phyloP scores from a whole-genome alignment of 2,888 invertebrate genomes.

The Ennomos quercinarius region DNA sequence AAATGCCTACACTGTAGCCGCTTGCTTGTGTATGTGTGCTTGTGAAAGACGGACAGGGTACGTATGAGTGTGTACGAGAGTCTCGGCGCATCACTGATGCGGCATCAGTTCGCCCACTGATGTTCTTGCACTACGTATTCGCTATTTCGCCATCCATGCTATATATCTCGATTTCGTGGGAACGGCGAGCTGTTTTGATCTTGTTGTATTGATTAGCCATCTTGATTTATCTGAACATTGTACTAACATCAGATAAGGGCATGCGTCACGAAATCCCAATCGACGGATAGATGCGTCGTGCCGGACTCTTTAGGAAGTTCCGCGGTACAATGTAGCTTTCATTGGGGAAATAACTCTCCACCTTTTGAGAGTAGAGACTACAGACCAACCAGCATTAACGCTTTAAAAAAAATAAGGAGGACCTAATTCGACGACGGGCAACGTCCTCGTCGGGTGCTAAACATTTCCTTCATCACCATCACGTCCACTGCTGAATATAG shows the following conservation, averaged over 20 bases:
- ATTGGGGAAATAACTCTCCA: conserved; percentile 9
- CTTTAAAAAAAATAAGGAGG: too few species aligned
- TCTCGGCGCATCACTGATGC: too few species aligned
- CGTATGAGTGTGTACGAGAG: too few species aligned
- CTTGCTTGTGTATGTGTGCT: too few species aligned
- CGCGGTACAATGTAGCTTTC: conserved; percentile 15
- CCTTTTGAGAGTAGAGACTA: too few species aligned
- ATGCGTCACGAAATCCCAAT: conserved; percentile 57
- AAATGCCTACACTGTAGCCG: too few species aligned
- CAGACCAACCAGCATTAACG: too few species aligned
- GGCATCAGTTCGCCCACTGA: conserved; percentile 8
- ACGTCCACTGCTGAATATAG: too few species aligned
- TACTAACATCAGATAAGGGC: conserved; percentile 60
- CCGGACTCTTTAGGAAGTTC: conserved; percentile 22
- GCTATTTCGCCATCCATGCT: conserved; percentile 56
- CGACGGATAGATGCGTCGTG: conserved; percentile 32
- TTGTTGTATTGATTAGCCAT: conserved; percentile 60
- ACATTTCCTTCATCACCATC: too few species aligned
- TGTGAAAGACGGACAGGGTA: too few species aligned
- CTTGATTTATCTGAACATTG: conserved; percentile 63
- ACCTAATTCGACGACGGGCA: too few species aligned
- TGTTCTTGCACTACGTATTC: conserved; percentile 6
- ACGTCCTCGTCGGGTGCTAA: too few species aligned
- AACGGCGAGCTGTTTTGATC: conserved; percentile 58
- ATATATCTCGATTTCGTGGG: conserved; percentile 64